Base-by-base conservation (phyloP, 2,888 invertebrate species). In the Cylloceria caligata region DNA sequence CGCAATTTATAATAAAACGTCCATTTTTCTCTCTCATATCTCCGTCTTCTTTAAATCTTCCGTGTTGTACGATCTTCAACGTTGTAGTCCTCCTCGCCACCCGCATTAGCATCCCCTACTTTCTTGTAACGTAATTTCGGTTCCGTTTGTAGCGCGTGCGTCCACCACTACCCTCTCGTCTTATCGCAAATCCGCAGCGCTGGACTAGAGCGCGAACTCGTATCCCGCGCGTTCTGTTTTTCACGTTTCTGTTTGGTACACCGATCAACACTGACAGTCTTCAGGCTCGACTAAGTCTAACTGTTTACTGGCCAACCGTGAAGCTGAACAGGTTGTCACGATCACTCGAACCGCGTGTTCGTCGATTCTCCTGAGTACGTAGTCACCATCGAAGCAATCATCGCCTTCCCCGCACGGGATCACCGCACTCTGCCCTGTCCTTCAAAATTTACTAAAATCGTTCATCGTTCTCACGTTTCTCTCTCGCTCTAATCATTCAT, bases 261-360 rank as follows among this genome's bases (percentile, higher is more conserved):
- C 83, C 84, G 82, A 81, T 84, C 73, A 73, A 79, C 79, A 49
- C 83, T 71, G 80, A 77, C 77, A 83, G 78, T 80, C 87, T 87
- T 89, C 87, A 86, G 86, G 88, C 90, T 90, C 88, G 89, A 90
- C 89, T 90, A 90, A 89, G 88, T 88, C 88, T 89, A 89, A 90
- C 80, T 80, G 68, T 84, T 91, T 91, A 92, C 91, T 92, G 92
- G 92, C 92, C 92, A 92, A 92, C 90, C 89, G 86, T 85, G 87
- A 88, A 86, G 86, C 82, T 86, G 80, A 55, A 60, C 86, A 83
- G 39, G 39, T 83, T 83, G 87, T 86, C 87, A 84, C 80, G 81
- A 82, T 85, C 82, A 82, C 82, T 81, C 82, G 80, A 81, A 84
- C 87, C 81, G 79, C 88, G 88, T 89, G 87, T 89, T 87, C 80